Base-by-base conservation (phyloP, 2,797 vertebrate species). In the Psittacula derbiana region DNA sequence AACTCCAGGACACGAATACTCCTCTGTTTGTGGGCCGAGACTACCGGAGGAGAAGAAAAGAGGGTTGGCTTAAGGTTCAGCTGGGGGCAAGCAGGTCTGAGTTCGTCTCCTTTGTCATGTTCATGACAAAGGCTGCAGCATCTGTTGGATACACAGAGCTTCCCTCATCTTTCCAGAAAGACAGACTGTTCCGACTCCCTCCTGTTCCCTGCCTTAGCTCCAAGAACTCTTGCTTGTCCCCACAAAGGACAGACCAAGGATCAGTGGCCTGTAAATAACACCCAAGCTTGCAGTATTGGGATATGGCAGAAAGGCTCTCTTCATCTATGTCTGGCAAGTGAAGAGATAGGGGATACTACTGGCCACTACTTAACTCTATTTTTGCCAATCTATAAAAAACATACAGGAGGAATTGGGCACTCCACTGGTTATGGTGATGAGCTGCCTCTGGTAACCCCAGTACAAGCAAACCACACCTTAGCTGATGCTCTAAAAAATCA, bases 1-100 rank as follows among this genome's bases (percentile, higher is more conserved):
- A 86, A 60, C 64, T 88, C 76, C 64, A 74, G 79, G 52, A 49
- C 69, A 75, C 0, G 11, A 89, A 49, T 40, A 86, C 36, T 91
- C 38, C 4, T 3, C 71, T 78, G 75, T 25, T 96, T 94, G 92
- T 0, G 11, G 87, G 81, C 64, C 84, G 92, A 65, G 38, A 46
- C 36, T 88, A 58, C 11, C 7, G 8, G 44, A 80, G 62, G 62
- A 90, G 62, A 84, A 62, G 74, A 49, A 88, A 73, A 20, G 10
- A 89, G 11, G 9, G n/a, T 11, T 83, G 57, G 12, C 58, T 83
- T 86, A 23, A 49, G 72, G 79, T 89, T 91, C 78, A 92, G 12
- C 21, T 65, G 30, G 58, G 72, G 69, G 28, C 93, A 91, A n/a
- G 17, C 20, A 89, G 44, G 36, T 70, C 74, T 88, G 80, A 88